phyloP scores from a whole-genome alignment of 1,140 invertebrate species.

The Camponotus vicinus region DNA sequence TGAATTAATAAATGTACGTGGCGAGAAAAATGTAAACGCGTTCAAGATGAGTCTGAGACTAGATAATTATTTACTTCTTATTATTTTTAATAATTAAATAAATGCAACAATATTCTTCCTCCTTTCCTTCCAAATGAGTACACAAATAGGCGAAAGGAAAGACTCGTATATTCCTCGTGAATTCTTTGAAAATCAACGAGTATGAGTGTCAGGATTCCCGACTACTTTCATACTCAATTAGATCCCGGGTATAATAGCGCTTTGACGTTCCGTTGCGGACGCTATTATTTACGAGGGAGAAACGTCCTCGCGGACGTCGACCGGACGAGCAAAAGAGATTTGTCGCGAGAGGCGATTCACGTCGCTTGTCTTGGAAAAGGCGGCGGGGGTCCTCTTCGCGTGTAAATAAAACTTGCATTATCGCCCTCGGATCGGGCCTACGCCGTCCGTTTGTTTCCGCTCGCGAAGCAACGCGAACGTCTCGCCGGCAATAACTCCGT shows the following conservation, averaged over 20 bases:
- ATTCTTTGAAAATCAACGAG: conserved; percentile 3
- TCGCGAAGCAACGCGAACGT: background rate
- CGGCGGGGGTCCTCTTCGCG: background rate
- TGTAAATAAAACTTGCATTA: background rate
- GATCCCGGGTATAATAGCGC: background rate
- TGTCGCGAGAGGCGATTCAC: background rate
- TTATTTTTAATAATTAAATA: background rate
- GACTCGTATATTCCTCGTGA: background rate
- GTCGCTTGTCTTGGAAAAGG: background rate
- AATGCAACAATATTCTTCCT: background rate
- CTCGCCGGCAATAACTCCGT: background rate
- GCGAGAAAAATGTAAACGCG: background rate
- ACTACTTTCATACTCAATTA: background rate
- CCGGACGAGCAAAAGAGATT: background rate
- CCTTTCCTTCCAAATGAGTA: background rate
- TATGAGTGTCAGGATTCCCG: background rate
- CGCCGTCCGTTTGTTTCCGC: background rate
- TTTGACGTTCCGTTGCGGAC: no score
- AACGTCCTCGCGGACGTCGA: background rate
- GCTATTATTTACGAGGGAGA: background rate
- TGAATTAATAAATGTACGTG: background rate
- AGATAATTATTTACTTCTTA: no score
- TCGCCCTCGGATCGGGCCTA: background rate
- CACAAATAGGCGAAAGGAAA: background rate
- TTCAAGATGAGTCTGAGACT: no score